These are phyloP conservation scores for Drosophila mulleri DNA, from an alignment of 2,888 invertebrate genomes.

Conservation along the genomic window DNA sequence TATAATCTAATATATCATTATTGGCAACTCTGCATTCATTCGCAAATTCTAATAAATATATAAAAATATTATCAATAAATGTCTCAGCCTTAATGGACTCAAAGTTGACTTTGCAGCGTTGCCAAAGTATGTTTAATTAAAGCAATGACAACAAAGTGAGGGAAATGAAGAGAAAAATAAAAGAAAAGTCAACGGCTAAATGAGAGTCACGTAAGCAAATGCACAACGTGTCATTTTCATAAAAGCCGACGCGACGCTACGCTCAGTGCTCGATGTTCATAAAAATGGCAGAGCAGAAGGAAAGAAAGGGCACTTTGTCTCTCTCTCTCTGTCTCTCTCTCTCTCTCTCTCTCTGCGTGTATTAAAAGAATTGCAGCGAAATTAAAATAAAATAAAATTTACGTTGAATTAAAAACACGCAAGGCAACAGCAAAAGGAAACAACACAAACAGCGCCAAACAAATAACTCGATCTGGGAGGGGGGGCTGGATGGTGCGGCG, in stretches of 20 bases:
- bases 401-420: conserved; percentile 79
- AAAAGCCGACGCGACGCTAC: conserved; percentile 28
- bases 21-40: background rate
- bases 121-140: conserved; percentile 29
- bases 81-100: background rate
- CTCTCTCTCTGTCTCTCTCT: background rate
- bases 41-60: conserved; percentile 16
- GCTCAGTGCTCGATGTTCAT: conserved; percentile 33
- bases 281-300: conserved; percentile 31
- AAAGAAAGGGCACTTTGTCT: conserved; percentile 6
- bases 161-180: background rate
- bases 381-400: conserved; percentile 82
- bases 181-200: conserved; percentile 28
- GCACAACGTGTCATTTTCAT: conserved; percentile 58
- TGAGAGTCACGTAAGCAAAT: conserved; percentile 65
- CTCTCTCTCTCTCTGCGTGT: conserved; percentile 32
- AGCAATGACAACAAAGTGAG: conserved; percentile 12
- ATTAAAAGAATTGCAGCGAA: conserved; percentile 74
- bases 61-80: conserved; percentile 24
- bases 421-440: conserved; percentile 29
- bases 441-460: conserved; percentile 29
- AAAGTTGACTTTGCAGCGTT: background rate
- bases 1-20: background rate
- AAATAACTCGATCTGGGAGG: conserved; percentile 54
- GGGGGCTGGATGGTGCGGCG: conserved; percentile 40